A percentile compares a stretch with the other conserved stretches of the same genome.
Conservation (phyloP, 2,113 vertebrate species). For the Castor canadensis region DNA sequence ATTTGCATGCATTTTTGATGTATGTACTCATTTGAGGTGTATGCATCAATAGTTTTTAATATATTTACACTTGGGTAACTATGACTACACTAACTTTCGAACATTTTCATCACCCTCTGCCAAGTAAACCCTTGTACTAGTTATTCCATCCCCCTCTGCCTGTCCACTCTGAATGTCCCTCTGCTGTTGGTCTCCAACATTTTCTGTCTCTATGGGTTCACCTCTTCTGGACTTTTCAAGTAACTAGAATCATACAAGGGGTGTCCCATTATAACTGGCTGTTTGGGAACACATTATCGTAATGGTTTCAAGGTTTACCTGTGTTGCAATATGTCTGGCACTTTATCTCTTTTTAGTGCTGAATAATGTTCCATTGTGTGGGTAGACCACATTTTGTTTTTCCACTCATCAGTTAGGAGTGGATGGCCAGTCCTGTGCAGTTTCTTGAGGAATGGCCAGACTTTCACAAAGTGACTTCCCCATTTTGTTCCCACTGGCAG, state of each 20-base stretch:
- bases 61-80: neutral
- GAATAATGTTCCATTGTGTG: neutral
- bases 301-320: neutral
- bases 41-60: neutral
- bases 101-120: neutral
- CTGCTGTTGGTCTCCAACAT: neutral
- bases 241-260: neutral
- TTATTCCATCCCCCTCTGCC: neutral
- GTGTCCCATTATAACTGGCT: neutral
- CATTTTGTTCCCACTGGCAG: neutral
- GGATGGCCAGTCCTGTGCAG: neutral
- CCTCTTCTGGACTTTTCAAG: neutral
- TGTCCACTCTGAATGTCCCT: neutral
- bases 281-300: neutral
- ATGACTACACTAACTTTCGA: neutral
- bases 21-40: neutral
- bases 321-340: accelerated
- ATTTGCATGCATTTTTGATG: neutral
- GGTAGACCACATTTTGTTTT: neutral
- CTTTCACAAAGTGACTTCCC: neutral
- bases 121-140: neutral
- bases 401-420: no score
- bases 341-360: neutral
- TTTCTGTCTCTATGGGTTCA: neutral
- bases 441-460: neutral